phyloP scores from a whole-genome alignment of 2,888 invertebrate genomes.

The Willowsia nigromaculata region DNA sequence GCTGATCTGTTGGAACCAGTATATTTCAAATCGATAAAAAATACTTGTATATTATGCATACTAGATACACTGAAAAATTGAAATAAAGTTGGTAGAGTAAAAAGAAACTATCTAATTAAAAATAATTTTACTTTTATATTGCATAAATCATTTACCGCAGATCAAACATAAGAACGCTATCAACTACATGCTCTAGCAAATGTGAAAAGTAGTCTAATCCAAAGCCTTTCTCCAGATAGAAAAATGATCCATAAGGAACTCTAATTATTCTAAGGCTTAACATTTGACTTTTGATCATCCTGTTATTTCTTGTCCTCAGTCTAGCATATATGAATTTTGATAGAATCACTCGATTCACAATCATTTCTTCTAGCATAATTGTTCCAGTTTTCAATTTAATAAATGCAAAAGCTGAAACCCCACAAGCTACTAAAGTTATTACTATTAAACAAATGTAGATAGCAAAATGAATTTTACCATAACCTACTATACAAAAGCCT shows the following conservation, averaged over 20 bases:
- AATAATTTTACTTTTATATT: too few relatives aligned
- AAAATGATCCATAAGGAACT: background rate
- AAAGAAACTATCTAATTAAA: too few relatives aligned
- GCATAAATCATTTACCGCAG: too few relatives aligned
- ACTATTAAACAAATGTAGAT: too few relatives aligned
- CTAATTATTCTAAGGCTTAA: background rate
- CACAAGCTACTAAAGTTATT: background rate
- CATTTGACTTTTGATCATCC: background rate
- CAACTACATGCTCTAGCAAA: background rate
- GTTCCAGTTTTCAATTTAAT: background rate
- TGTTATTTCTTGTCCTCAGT: background rate
- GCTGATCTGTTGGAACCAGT: too few relatives aligned
- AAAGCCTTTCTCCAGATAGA: background rate
- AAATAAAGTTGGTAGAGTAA: too few relatives aligned
- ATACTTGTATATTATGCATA: too few relatives aligned
- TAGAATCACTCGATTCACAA: background rate
- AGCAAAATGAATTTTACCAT: too few relatives aligned
- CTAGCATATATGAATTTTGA: background rate
- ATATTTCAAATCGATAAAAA: too few relatives aligned
- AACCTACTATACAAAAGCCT: too few relatives aligned
- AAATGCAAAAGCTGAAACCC: background rate
- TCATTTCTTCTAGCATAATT: background rate
- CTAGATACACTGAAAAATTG: too few relatives aligned
- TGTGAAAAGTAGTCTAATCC: background rate
- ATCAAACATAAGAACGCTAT: background rate